Conservation (phyloP, 1,140 invertebrate genomes). For the Bilobella aurantiaca region DNA sequence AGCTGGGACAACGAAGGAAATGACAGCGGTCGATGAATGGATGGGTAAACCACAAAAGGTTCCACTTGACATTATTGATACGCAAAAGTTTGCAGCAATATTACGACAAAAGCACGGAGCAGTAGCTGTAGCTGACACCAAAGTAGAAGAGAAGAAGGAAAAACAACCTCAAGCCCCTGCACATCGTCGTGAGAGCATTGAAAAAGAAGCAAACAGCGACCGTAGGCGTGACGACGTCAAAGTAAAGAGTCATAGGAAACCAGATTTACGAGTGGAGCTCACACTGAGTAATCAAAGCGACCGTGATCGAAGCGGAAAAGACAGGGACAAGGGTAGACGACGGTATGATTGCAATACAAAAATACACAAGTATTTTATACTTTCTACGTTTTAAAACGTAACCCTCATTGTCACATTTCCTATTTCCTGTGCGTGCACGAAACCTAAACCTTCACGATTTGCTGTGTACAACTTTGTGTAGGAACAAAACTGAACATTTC, state of each 20-base stretch:
- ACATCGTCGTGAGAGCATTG: slow-evolving; percentile 5
- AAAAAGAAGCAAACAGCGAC: not conserved
- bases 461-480: not conserved
- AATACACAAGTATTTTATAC: slow-evolving; percentile 5
- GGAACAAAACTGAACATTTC: slow-evolving; percentile 13
- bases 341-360: slow-evolving; percentile 12
- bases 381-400: not conserved
- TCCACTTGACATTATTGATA: slow-evolving; percentile 29
- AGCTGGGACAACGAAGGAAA: slow-evolving; percentile 14
- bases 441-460: too few relatives aligned
- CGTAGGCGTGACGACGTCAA: not conserved
- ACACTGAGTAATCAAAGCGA: slow-evolving; percentile 17
- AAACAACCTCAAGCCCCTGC: not conserved
- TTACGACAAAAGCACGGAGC: slow-evolving; percentile 28
- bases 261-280: slow-evolving; percentile 23
- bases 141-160: slow-evolving; percentile 4
- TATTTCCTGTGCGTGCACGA: not conserved
- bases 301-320: slow-evolving; percentile 21
- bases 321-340: slow-evolving; percentile 10
- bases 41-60: slow-evolving; percentile 33
- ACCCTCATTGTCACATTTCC: not conserved
- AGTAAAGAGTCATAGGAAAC: slow-evolving; percentile 1
- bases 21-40: slow-evolving; percentile 31
- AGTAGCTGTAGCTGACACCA: slow-evolving; percentile 22
- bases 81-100: slow-evolving; percentile 35